phyloP scores from a whole-genome alignment of 2,797 vertebrate species.

The Sebastes ruberrimus region DNA sequence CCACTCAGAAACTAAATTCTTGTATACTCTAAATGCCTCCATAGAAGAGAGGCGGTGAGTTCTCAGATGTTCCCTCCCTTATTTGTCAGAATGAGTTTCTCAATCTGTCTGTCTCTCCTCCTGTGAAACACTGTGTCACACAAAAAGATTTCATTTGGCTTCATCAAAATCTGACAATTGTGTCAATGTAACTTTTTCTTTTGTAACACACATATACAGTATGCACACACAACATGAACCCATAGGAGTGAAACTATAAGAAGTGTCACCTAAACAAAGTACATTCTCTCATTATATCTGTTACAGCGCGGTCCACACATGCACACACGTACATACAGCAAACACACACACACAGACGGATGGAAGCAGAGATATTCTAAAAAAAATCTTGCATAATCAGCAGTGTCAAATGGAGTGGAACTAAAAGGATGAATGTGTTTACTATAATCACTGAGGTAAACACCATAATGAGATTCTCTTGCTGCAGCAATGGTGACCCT shows the following conservation, averaged over 20 bases:
- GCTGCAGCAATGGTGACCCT: conserved; percentile 34
- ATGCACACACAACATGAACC: not conserved
- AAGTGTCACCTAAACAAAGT: not conserved
- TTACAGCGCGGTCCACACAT: not conserved
- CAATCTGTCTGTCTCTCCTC: not conserved
- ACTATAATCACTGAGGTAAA: conserved; percentile 33
- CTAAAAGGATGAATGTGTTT: conserved; percentile 54
- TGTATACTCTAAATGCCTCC: not conserved
- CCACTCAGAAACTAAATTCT: not conserved
- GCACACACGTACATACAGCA: not conserved
- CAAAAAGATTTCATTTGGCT: not conserved
- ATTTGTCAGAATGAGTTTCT: not conserved
- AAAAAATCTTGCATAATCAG: conserved; percentile 31
- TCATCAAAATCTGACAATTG: not conserved
- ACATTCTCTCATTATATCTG: not conserved
- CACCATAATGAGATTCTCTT: conserved; percentile 31
- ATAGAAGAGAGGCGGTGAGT: not conserved
- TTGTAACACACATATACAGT: not conserved
- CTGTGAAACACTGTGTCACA: not conserved
- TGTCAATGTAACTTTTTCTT: not conserved
- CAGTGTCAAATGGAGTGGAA: conserved; percentile 34
- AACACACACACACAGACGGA: not conserved
- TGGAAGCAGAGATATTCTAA: not conserved
- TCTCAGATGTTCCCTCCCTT: not conserved
- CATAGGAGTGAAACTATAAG: not conserved